phyloP scores from a whole-genome alignment of 2,797 vertebrate species.

The Protonibea diacanthus region DNA sequence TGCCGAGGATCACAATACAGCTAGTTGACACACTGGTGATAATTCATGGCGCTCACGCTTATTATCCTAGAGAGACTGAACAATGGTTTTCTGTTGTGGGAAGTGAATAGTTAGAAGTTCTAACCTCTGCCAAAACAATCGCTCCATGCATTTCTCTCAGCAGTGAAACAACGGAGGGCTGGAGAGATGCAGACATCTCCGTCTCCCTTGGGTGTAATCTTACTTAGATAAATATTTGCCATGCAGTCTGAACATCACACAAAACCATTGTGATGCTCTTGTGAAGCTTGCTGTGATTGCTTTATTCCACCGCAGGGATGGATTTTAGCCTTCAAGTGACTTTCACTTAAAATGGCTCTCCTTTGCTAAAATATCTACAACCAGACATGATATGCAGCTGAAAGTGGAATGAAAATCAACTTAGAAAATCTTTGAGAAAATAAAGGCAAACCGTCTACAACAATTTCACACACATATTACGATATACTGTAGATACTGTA shows the following conservation, averaged over 20 bases:
- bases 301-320: slow-evolving; percentile 55
- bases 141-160: slow-evolving; percentile 60
- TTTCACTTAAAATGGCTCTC: slow-evolving; percentile 50
- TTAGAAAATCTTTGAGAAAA: slow-evolving; percentile 37
- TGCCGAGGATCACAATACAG: slow-evolving; percentile 71
- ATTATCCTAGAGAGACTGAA: slow-evolving; percentile 71
- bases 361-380: slow-evolving; percentile 40
- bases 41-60: slow-evolving; percentile 78
- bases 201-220: slow-evolving; percentile 74
- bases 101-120: slow-evolving; percentile 74
- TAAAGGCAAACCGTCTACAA: slow-evolving; percentile 12
- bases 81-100: slow-evolving; percentile 74
- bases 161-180: slow-evolving; percentile 61
- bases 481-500: neutral
- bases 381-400: slow-evolving; percentile 1
- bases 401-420: slow-evolving; percentile 45
- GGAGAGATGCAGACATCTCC: slow-evolving; percentile 67
- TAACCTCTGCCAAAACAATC: slow-evolving; percentile 73
- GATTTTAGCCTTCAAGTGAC: slow-evolving; percentile 62
- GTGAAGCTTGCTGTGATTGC: slow-evolving; percentile 61
- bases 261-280: slow-evolving; percentile 70
- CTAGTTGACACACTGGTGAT: slow-evolving; percentile 74
- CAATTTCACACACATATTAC: slow-evolving; percentile 32
- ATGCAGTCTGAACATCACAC: slow-evolving; percentile 75
- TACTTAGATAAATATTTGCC: slow-evolving; percentile 83